Conservation (phyloP, 2,113 vertebrate genomes). For the Athene cunicularia region DNA sequence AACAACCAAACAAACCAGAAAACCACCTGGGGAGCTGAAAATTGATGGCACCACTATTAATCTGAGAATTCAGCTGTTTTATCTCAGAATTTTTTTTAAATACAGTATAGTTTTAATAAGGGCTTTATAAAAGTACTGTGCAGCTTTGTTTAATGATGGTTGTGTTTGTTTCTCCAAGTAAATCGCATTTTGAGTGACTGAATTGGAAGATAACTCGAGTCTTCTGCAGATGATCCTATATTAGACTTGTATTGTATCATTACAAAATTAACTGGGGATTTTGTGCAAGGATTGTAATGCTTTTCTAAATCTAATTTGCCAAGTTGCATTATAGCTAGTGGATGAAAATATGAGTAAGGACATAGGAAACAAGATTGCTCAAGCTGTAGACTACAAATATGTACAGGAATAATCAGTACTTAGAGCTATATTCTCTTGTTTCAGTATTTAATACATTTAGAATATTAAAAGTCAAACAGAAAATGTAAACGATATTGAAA, state of each 20-base stretch:
- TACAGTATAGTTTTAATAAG: neutral
- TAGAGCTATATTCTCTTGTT: neutral
- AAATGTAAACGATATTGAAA: neutral
- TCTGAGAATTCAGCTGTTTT: neutral
- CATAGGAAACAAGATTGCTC: neutral
- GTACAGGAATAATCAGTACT: neutral
- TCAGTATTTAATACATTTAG: neutral
- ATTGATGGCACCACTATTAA: neutral
- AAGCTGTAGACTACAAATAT: neutral
- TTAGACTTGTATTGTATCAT: neutral
- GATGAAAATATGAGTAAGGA: neutral
- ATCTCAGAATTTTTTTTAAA: neutral
- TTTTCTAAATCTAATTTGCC: neutral
- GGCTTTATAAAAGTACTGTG: neutral
- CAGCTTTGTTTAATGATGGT: neutral
- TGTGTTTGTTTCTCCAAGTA: neutral
- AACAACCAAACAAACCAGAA: too few species aligned
- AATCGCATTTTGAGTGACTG: neutral
- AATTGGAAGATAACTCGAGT: neutral
- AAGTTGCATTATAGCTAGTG: neutral
- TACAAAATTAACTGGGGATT: neutral
- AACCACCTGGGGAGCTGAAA: neutral
- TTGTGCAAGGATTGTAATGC: neutral
- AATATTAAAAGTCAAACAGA: neutral
- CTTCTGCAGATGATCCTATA: neutral